Evolutionary conservation across 2,113 vertebrate genomes (phyloP).

Genomic region (Isurus oxyrinchus): DNA sequence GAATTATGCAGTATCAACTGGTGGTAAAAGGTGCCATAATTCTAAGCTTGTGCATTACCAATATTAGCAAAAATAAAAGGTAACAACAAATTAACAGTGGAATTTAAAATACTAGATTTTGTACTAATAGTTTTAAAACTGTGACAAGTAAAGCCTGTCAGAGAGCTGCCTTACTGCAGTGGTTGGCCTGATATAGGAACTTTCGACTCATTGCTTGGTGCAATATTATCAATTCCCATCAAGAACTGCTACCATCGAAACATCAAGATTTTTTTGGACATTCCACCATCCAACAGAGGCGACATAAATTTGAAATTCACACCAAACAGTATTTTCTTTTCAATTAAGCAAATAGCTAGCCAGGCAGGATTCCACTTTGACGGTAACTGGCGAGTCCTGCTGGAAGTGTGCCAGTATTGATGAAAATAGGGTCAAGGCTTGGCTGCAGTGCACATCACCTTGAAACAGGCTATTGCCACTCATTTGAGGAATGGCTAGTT

Average conservation of each 20-base stretch:
- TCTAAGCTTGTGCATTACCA: background rate
- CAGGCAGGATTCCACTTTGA: background rate
- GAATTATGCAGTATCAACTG: background rate
- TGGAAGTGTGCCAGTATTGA: background rate
- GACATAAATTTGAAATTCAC: background rate
- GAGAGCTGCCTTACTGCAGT: background rate
- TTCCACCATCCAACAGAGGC: background rate
- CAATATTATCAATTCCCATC: background rate
- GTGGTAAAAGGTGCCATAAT: background rate
- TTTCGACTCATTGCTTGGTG: background rate
- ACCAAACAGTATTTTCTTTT: background rate
- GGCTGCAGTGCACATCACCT: background rate
- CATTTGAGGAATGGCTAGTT: background rate
- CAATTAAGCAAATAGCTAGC: background rate
- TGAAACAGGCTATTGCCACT: background rate
- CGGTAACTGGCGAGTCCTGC: background rate
- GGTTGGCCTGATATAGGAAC: background rate
- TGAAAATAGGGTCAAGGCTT: background rate
- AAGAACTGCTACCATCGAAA: background rate
- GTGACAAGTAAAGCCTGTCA: background rate
- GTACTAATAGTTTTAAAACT: background rate
- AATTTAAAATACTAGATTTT: background rate
- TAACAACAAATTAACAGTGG: background rate
- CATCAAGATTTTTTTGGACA: background rate
- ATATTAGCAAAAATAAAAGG: background rate